Evolutionary conservation across 2,888 invertebrate genomes (phyloP), one percentile per base, ranked within the genome.

Genomic region (Balanococcus diminutus): DNA sequence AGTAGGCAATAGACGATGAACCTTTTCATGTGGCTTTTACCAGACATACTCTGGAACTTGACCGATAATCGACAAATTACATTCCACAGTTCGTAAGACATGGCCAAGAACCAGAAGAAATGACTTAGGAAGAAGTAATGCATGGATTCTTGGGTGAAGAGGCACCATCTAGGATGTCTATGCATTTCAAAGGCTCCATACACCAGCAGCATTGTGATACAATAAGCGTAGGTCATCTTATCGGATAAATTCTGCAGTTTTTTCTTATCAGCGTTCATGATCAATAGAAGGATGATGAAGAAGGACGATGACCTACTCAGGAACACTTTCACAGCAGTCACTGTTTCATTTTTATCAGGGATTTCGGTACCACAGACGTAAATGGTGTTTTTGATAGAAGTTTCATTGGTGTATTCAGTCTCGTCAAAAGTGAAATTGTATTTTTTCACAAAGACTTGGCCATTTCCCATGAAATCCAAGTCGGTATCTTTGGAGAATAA

Each of bases 91-190:
- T 92, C 92, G 88, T 91, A 91, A 0, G 92, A 90, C 89, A 92
- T 90, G 2, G 91, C 90, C 79, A 91, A 90, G 90, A 91, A 91
- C 92, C 92, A 92, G 86, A 90, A 90, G 88, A 92, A 92, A 1
- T 92, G 90, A 0, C 91, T 90, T 84, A 92, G 89, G 88, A 91
- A 92, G 87, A 90, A 89, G 89, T 91, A 92, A 88, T 92, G 91
- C 86, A 91, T 90, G 19, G 90, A 87, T 1, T 91, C 89, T 5
- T 90, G 91, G 11, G 91, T 88, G 1, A 89, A 88, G 16, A 90
- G 88, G 87, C 92, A 92, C 6, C 89, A 88, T 28, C 19, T 67
- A 84, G 90, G 89, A 83, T 90, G 90, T 31, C 90, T 89, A 19
- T 89, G 89, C 25, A 84, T 39, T 86, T 91, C 89, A 88, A 92